phyloP scores from a whole-genome alignment of 2,113 vertebrate genomes.

The Gasterosteus aculeatus region DNA sequence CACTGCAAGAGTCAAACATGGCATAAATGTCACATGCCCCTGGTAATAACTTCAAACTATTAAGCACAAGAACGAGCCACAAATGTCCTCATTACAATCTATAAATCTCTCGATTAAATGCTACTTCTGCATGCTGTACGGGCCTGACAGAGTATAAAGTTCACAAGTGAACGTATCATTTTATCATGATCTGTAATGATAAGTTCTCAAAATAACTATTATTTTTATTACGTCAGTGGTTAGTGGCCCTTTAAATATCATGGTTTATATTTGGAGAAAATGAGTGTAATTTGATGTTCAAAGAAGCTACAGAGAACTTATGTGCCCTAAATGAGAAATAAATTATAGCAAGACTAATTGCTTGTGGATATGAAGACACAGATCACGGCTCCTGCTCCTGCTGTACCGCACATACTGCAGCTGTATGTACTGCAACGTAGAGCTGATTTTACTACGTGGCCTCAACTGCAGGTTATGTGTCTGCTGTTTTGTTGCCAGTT shows the following conservation, averaged over 20 bases:
- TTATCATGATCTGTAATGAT: conserved; percentile 78
- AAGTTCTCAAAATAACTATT: conserved; percentile 80
- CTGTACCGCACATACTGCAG: conserved; percentile 61
- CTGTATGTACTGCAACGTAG: conserved; percentile 34
- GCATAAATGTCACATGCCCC: conserved; percentile 30
- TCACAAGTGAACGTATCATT: conserved; percentile 76
- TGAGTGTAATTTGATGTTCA: conserved; percentile 82
- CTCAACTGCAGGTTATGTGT: conserved; percentile 29
- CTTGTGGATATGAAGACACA: conserved; percentile 82
- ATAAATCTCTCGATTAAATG: conserved; percentile 69
- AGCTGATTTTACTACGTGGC: conserved; percentile 39
- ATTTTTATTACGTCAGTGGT: conserved; percentile 76
- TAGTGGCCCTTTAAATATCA: conserved; percentile 81
- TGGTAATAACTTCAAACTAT: conserved; percentile 49
- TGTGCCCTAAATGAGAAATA: conserved; percentile 79
- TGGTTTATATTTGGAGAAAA: conserved; percentile 78
- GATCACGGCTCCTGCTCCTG: conserved; percentile 75
- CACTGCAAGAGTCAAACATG: conserved; percentile 16
- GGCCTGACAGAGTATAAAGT: conserved; percentile 68
- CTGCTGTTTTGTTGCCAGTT: conserved; percentile 8
- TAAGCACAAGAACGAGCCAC: conserved; percentile 52
- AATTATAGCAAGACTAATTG: conserved; percentile 82
- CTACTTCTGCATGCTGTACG: conserved; percentile 54
- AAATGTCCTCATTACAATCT: conserved; percentile 73
- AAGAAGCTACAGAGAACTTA: conserved; percentile 82